Evolutionary conservation across 2,797 vertebrate genomes (phyloP).

Genomic region (Apodemus agrarius): DNA sequence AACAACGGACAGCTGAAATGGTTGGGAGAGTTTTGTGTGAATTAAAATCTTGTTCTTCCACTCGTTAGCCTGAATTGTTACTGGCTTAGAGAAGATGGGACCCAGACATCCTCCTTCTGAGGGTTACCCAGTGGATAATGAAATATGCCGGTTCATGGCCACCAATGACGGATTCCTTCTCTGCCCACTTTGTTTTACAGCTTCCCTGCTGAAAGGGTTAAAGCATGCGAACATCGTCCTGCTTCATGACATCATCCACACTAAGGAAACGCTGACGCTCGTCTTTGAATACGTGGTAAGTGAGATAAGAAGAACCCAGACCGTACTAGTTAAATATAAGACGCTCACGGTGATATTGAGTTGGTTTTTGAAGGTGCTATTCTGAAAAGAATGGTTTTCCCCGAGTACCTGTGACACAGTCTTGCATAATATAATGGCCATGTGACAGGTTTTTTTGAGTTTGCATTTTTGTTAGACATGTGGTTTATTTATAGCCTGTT

Average conservation of each 20-base stretch:
- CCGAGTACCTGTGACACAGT: background rate
- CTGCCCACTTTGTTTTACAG: conserved; percentile 87
- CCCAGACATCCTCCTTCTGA: background rate
- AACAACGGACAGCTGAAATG: background rate
- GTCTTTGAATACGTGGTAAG: conserved; percentile 95
- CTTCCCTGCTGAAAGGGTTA: conserved; percentile 96
- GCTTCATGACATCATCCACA: conserved; percentile 94
- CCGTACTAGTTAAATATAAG: background rate
- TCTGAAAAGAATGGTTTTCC: background rate
- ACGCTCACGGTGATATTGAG: background rate
- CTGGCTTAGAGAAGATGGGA: background rate
- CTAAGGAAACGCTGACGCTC: conserved; percentile 93
- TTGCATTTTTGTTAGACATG: background rate
- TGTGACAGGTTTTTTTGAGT: background rate
- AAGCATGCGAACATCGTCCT: conserved; percentile 94
- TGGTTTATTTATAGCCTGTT: conserved; percentile 24
- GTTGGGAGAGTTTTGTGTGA: background rate
- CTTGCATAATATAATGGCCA: background rate
- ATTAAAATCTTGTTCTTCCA: background rate
- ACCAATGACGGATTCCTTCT: background rate
- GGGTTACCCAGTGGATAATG: background rate
- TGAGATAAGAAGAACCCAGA: conserved; percentile 63
- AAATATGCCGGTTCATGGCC: background rate
- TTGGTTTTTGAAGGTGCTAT: background rate
- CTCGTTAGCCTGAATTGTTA: background rate